These are phyloP conservation scores for Epinotia demarniana DNA, from an alignment of 2,888 invertebrate genomes.

Conservation along the genomic window DNA sequence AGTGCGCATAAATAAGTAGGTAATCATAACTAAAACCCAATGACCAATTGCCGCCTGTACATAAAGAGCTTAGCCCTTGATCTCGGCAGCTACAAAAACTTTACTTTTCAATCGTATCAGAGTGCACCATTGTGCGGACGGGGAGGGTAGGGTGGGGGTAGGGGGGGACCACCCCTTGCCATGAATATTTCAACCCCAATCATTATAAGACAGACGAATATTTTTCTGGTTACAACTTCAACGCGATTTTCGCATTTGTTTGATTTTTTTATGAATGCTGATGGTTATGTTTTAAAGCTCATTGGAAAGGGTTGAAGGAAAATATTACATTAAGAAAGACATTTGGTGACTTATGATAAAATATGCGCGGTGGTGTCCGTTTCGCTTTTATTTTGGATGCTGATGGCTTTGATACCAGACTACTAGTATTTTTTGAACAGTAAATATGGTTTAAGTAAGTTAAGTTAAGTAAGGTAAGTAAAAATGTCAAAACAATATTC, in stretches of 20 bases:
- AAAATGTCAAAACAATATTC: too few relatives aligned
- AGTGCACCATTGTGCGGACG: conserved; percentile 41
- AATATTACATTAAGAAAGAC: background rate
- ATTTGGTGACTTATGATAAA: background rate
- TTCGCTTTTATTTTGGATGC: background rate
- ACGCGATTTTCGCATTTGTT: conserved; percentile 33
- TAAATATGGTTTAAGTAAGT: background rate
- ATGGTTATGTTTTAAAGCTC: conserved; percentile 16
- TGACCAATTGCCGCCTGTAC: conserved; percentile 7
- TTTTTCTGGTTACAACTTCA: conserved; percentile 41
- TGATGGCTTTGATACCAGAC: background rate
- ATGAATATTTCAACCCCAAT: conserved; percentile 44
- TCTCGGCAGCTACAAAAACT: conserved; percentile 42
- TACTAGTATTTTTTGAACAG: background rate
- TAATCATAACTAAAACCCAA: too few relatives aligned
- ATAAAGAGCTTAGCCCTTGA: background rate
- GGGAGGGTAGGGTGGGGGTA: background rate
- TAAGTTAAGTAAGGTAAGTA: too few relatives aligned
- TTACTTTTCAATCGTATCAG: conserved; percentile 45
- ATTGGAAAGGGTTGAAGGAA: conserved; percentile 9
- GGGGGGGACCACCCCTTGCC: conserved; percentile 23
- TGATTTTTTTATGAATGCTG: conserved; percentile 26
- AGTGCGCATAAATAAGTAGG: too few relatives aligned
- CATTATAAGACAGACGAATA: conserved; percentile 41
- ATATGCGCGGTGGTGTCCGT: background rate